phyloP scores from a whole-genome alignment of 92 coral and sea anemone species.

The Heteractis magnifica region DNA sequence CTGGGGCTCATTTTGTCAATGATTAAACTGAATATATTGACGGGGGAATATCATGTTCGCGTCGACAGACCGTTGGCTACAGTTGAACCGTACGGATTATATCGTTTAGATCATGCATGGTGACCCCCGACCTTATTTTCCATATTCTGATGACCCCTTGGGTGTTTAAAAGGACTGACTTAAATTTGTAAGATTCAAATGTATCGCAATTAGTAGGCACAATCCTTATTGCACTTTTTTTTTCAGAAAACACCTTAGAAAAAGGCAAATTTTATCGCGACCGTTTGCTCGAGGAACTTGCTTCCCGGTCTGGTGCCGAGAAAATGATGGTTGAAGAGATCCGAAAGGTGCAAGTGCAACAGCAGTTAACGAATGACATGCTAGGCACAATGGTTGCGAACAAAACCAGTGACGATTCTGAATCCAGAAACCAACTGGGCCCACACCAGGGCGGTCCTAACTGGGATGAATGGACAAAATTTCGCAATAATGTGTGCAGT shows the following conservation, averaged over 20 bases:
- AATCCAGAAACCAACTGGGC: neutral
- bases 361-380: neutral
- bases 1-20: no score
- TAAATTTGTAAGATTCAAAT: no score
- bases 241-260: constrained; percentile 47
- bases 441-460: constrained; percentile 41
- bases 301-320: neutral
- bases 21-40: no score
- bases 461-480: constrained; percentile 78
- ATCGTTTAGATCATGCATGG: no score
- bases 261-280: constrained; percentile 56
- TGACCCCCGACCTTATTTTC: no score
- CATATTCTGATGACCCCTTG: no score
- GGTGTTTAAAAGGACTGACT: no score
- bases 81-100: no score
- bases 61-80: no score
- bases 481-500: constrained; percentile 47
- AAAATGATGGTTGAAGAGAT: neutral
- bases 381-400: neutral
- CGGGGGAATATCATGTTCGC: no score
- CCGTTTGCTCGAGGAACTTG: constrained; percentile 51
- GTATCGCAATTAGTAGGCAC: no score
- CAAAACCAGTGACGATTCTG: neutral
- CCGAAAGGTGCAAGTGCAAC: neutral
- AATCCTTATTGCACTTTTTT: neutral